Evolutionary conservation across 2,113 vertebrate species (phyloP).

Genomic region (Podarcis muralis): DNA sequence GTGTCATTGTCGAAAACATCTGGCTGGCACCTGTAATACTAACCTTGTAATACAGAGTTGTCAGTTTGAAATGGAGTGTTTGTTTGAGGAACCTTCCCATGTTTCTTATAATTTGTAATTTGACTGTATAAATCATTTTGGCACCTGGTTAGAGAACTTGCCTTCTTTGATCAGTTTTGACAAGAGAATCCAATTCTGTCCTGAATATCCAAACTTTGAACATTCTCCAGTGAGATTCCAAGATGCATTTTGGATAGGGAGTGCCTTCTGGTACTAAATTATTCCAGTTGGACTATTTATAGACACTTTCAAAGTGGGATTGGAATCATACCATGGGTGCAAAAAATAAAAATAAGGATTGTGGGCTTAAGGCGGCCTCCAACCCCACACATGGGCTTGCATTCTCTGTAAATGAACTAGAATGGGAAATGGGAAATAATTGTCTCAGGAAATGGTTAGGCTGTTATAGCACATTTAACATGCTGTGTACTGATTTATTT

Average conservation of each 20-base stretch:
- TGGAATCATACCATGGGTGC: not conserved
- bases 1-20: too few species aligned
- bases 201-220: not conserved
- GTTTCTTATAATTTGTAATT: not conserved
- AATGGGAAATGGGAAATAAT: conserved; percentile 54
- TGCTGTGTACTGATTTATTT: conserved; percentile 63
- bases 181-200: not conserved
- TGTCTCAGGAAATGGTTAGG: conserved; percentile 54
- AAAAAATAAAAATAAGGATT: conserved; percentile 24
- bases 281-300: not conserved
- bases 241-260: not conserved
- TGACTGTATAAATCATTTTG: not conserved
- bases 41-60: not conserved
- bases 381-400: conserved; percentile 12
- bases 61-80: not conserved
- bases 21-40: too few species aligned
- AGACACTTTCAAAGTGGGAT: not conserved
- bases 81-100: not conserved
- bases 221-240: not conserved
- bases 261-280: not conserved
- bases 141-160: not conserved
- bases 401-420: conserved; percentile 57
- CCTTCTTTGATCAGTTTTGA: not conserved
- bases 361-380: conserved; percentile 33
- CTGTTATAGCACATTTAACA: conserved; percentile 63